Evolutionary conservation across 2,113 vertebrate species (phyloP), one percentile per base, ranked within the genome.

Genomic region (Tupaia tana): DNA sequence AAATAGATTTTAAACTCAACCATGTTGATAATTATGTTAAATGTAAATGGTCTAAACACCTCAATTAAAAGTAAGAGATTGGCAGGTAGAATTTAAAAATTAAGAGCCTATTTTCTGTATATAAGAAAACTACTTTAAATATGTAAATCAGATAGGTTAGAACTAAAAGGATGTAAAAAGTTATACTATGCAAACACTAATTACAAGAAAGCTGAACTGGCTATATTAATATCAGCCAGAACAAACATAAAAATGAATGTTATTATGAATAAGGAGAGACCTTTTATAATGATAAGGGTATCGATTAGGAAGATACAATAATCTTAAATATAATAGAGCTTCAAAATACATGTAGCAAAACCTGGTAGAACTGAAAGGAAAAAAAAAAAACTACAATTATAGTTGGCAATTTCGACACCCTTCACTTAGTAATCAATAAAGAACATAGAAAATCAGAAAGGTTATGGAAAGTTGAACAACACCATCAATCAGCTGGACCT

Each of bases 271-370:
- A 43, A 91, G 22, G 59, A 69, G 34, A 52, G 9, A 43, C 6
- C 56, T 85, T 84, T 89, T 22, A 85, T 88, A 70, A 86, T 91
- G 25, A 52, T 18, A 86, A 86, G 74, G 7, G 15, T 59, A 3
- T 90, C 43, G 59, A 84, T 90, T 73, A 25, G 86, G 31, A 63
- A 95, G 14, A 54, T 59, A 69, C 29, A 34, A 31, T 29, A 89
- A 84, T 54, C 19, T 22, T 89, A 56, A 84, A 77, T 27, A 12
- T 79, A 87, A 56, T 7, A 54, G 27, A 59, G 3, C 74, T 86
- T 95, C 59, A 91, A 93, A 95, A 88, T 74, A 88, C 22, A 27
- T 63, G 58, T 82, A 86, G 22, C n/a, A 95, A 92, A 93, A 88
- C 78, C 15, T 83, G 43, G 24, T 13, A 89, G 63, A 93, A 63